Percentiles rank a stretch among this genome's conserved stretches.
Conservation (phyloP, 2,888 invertebrate species). For the Adineta ricciae region DNA sequence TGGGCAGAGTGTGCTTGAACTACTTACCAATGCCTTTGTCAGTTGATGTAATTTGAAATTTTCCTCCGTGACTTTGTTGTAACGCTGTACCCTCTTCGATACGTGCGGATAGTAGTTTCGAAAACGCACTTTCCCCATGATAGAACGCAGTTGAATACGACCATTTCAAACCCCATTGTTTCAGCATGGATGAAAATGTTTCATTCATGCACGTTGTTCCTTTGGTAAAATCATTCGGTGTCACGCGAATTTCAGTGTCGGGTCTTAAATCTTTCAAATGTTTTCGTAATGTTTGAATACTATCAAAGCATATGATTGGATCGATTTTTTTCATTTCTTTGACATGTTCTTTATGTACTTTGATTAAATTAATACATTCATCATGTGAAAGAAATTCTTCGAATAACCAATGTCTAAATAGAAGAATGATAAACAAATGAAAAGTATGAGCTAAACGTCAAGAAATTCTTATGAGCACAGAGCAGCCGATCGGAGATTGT, state of each 20-base stretch:
- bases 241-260: slow-evolving; percentile 38
- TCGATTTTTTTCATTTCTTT: slow-evolving; percentile 37
- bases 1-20: too few species aligned
- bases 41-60: slow-evolving; percentile 46
- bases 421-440: not conserved
- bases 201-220: slow-evolving; percentile 44
- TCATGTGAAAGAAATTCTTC: slow-evolving; percentile 43
- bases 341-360: slow-evolving; percentile 43
- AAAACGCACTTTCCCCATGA: slow-evolving; percentile 44
- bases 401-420: slow-evolving; percentile 41
- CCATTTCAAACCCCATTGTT: slow-evolving; percentile 42
- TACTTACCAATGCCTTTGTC: slow-evolving; percentile 41
- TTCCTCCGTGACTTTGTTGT: slow-evolving; percentile 42
- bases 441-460: not conserved
- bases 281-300: slow-evolving; percentile 39
- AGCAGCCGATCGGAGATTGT: not conserved
- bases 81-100: slow-evolving; percentile 42
- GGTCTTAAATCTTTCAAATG: slow-evolving; percentile 38
- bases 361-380: slow-evolving; percentile 43
- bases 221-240: slow-evolving; percentile 41
- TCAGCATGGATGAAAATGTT: slow-evolving; percentile 41
- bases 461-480: not conserved
- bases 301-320: slow-evolving; percentile 46
- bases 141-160: slow-evolving; percentile 47
- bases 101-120: slow-evolving; percentile 37